phyloP scores from a whole-genome alignment of 1,140 invertebrate genomes.

The Eumaeus atala region DNA sequence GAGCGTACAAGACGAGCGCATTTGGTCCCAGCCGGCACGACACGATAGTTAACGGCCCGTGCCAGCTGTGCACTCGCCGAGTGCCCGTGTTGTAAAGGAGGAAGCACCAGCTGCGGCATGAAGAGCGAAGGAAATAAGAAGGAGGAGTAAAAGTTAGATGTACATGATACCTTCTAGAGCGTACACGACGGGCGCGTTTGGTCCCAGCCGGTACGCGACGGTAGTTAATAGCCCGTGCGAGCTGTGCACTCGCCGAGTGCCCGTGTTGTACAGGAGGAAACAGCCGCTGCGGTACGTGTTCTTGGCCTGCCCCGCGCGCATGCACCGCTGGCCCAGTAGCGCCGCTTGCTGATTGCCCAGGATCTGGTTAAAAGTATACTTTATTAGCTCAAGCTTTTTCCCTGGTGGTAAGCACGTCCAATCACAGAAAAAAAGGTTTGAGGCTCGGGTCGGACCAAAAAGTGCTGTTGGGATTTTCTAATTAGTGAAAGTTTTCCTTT shows the following conservation, averaged over 20 bases:
- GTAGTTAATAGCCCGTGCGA: conserved; percentile 94
- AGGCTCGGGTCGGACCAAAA: too few species aligned
- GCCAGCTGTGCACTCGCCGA: conserved; percentile 85
- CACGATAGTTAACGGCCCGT: conserved; percentile 95
- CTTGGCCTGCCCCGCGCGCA: conserved; percentile 93
- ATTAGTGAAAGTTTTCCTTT: too few species aligned
- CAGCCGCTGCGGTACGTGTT: conserved; percentile 98
- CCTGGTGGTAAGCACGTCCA: too few species aligned
- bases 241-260: conserved; percentile 86
- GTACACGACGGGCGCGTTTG: conserved; percentile 84
- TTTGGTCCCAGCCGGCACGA: conserved; percentile 92
- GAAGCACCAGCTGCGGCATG: conserved; percentile 97
- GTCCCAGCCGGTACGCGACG: conserved; percentile 93
- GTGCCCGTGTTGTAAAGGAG: conserved; percentile 95
- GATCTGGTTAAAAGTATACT: conserved; percentile 76
- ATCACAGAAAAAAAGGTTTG: too few species aligned
- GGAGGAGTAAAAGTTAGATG: background rate
- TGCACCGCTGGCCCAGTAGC: conserved; percentile 94
- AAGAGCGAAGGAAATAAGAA: too few species aligned
- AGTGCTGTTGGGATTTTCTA: too few species aligned
- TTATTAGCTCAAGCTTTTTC: background rate
- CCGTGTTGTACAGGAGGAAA: conserved; percentile 97
- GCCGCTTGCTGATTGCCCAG: conserved; percentile 97
- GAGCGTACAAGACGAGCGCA: conserved; percentile 87
- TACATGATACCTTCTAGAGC: conserved; percentile 89